phyloP scores from a whole-genome alignment of 2,888 invertebrate species.

The Ormyrus pomaceus region DNA sequence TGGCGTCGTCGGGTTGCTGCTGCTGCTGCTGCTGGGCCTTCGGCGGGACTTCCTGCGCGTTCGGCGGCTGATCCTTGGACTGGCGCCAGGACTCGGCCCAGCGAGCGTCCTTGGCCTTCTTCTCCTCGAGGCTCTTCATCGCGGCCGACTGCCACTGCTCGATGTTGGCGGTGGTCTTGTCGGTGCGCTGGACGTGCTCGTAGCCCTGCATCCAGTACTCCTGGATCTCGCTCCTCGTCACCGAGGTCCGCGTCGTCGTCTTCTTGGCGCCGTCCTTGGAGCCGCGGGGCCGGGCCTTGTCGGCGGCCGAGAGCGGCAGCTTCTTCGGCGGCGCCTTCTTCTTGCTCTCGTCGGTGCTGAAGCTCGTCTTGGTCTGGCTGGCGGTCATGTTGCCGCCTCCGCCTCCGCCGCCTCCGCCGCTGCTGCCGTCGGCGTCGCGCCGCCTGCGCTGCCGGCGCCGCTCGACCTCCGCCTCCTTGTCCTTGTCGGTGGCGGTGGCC shows the following conservation, averaged over 20 bases:
- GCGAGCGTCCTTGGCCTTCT: conserved; percentile 56
- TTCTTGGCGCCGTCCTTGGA: conserved; percentile 54
- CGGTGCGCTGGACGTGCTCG: conserved; percentile 60
- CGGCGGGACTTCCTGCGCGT: neutral
- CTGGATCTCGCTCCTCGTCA: conserved; percentile 58
- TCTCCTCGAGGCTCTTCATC: conserved; percentile 57
- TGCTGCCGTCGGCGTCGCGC: conserved; percentile 58
- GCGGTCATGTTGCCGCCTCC: conserved; percentile 54
- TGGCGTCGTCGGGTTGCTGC: conserved; percentile 63
- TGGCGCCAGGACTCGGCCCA: conserved; percentile 52
- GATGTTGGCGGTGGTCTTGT: conserved; percentile 68
- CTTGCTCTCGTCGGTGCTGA: conserved; percentile 58
- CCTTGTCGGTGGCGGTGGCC: conserved; percentile 57
- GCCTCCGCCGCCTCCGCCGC: neutral
- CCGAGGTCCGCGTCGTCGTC: conserved; percentile 55
- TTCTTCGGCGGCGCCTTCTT: conserved; percentile 65
- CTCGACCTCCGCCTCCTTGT: conserved; percentile 66
- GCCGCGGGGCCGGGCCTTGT: conserved; percentile 59
- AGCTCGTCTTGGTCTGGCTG: conserved; percentile 61
- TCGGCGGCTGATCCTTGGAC: conserved; percentile 42
- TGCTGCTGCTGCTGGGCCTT: neutral
- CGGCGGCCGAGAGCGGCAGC: conserved; percentile 66
- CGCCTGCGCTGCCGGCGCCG: conserved; percentile 61
- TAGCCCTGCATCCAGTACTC: conserved; percentile 61
- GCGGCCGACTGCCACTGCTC: conserved; percentile 70